Evolutionary conservation across 1,140 invertebrate genomes (phyloP).

Genomic region (Brachionus plicatilis): DNA sequence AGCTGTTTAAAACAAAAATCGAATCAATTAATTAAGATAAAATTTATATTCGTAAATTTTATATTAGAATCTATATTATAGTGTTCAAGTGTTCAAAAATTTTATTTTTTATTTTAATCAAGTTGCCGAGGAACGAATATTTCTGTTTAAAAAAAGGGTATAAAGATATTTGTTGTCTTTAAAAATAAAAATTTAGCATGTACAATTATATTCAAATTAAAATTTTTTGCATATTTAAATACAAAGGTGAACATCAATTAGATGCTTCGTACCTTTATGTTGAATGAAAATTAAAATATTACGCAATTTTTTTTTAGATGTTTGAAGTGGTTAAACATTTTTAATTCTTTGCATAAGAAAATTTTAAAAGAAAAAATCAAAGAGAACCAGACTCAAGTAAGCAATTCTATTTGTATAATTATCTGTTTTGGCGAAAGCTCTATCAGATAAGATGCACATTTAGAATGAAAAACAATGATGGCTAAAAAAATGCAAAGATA

Average conservation of each 20-base stretch:
- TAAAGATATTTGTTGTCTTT: background rate
- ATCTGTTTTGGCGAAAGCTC: background rate
- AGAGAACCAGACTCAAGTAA: too few species aligned
- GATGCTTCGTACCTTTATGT: background rate
- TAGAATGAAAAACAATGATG: background rate
- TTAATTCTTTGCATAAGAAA: background rate
- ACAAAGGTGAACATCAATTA: background rate
- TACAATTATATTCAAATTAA: background rate
- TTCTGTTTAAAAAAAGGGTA: background rate
- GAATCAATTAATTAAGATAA: background rate
- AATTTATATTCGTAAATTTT: too few species aligned
- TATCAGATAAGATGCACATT: background rate
- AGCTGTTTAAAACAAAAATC: background rate
- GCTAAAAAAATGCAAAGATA: too few species aligned
- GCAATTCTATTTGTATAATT: background rate
- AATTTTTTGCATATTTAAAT: background rate
- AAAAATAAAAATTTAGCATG: background rate
- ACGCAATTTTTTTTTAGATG: background rate
- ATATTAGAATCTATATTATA: background rate
- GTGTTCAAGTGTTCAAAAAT: background rate
- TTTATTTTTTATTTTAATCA: background rate
- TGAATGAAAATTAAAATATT: background rate
- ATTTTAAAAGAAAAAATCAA: background rate
- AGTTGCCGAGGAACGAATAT: background rate
- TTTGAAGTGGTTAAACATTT: background rate